Evolutionary conservation across 2,888 invertebrate genomes (phyloP), one percentile per base, ranked within the genome.

Genomic region (Leptinotarsa peninsularis): DNA sequence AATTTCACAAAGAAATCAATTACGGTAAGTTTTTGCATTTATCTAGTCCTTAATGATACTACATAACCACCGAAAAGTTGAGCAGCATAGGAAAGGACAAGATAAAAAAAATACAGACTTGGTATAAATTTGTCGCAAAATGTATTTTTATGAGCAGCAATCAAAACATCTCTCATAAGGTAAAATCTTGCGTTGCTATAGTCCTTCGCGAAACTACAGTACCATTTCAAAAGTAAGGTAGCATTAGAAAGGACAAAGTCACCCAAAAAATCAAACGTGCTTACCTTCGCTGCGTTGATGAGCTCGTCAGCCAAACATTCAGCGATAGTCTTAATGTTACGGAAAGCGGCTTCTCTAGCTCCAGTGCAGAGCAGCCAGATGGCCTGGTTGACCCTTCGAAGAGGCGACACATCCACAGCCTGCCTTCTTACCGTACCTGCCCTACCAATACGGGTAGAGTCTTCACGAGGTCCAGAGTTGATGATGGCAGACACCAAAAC

Each of bases 401-500:
- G 92, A 17, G 99, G 99, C 15, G 99, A 99, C 76, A 99, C 99
- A 87, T 99, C 99, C 82, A 99, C 99, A 84, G 99, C 99, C 88
- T 99, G 99, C 90, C 99, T 94, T 88, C 99, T 94, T n/a, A 99
- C 99, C 2, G 99, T 99, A 92, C 99, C 99, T 81, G 99, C 99
- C 87, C 99, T 96, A 89, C 99, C 99, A 87, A 99, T 99, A 92
- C 99, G 96, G 75, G 99, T 99, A 1, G 99, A 99, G 89, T 99
- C 99, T 94, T 99, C 99, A 88, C 99, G 94, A 69, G 99, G 99
- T 33, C 99, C 99, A 79, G 98, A 97, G 91, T 99, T 99, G 87
- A 99, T 99, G 86, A 99, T 98, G 79, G 99, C 99, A 83, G 97
- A 96, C 74, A 99, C 98, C 80, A 99, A 91, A 83, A 96, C 92